Conservation (phyloP, 2,888 invertebrate genomes). For the Eristalinus aeneus region DNA sequence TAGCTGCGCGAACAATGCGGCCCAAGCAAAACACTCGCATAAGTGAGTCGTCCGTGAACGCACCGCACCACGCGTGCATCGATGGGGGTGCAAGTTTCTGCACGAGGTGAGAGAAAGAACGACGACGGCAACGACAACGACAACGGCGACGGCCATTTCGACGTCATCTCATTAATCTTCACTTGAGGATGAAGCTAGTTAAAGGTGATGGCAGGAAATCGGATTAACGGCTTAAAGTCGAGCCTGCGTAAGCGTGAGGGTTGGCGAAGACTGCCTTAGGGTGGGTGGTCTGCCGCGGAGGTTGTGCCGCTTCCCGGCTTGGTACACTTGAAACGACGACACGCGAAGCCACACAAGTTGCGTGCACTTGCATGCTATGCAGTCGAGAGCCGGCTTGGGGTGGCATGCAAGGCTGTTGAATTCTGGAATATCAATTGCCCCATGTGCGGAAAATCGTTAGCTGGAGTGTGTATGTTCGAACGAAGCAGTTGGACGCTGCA, state of each 20-base stretch:
- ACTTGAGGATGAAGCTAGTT: slow-evolving; percentile 58
- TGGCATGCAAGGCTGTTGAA: not conserved
- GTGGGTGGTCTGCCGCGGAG: not conserved
- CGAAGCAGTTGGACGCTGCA: slow-evolving; percentile 16
- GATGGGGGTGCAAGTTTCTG: not conserved
- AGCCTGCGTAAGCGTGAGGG: slow-evolving; percentile 34
- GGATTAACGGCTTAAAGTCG: slow-evolving; percentile 65
- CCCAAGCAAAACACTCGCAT: slow-evolving; percentile 59
- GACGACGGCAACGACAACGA: not conserved
- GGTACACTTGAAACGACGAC: slow-evolving; percentile 51
- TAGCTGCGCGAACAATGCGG: slow-evolving; percentile 68
- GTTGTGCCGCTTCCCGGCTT: slow-evolving; percentile 6
- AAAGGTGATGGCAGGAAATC: slow-evolving; percentile 66
- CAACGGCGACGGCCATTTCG: slow-evolving; percentile 37
- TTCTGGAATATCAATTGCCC: slow-evolving; percentile 30
- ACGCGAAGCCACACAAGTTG: slow-evolving; percentile 61
- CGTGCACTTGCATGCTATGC: slow-evolving; percentile 55
- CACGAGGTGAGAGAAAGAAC: slow-evolving; percentile 46
- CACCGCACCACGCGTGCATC: not conserved
- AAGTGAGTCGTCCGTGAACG: slow-evolving; percentile 19
- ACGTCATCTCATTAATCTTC: slow-evolving; percentile 69
- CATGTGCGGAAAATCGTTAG: slow-evolving; percentile 43
- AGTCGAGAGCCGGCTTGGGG: slow-evolving; percentile 34
- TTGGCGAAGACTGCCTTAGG: slow-evolving; percentile 8
- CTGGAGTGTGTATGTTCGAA: slow-evolving; percentile 11